Base-by-base conservation (phyloP, 2,113 vertebrate species). In the Phrynosoma platyrhinos region DNA sequence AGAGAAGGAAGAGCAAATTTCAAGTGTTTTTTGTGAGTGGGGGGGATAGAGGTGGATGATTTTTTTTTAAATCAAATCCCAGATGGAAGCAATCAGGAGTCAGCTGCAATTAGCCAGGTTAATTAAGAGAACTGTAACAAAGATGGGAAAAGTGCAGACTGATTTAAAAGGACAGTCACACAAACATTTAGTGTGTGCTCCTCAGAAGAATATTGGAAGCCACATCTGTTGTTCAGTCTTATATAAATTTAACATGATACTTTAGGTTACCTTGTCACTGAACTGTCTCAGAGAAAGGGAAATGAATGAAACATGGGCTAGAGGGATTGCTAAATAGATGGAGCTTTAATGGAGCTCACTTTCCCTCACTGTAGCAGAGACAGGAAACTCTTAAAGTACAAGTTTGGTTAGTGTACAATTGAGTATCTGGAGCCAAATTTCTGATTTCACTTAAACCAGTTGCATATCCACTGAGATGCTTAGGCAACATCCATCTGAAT, bases 21-120 rank as follows among this genome's bases (percentile, higher is more conserved):
- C 91, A 85, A 89, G 68, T 82, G n/a, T 36, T 42, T 27, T 91
- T 91, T 90, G 53, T 8, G 7, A 47, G 47, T 2, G 47, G 47
- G 47, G 47, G 18, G 18, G 58, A 62, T 62, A 3, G 13, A 14
- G 4, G 18, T 1, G 5, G 23, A 21, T 85, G 88, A 93, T 89
- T 88, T 91, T 87, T 53, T 36, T 36, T 36, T 36, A 2, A 93
- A 93, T 94, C 90, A 93, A 92, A 91, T 92, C 83, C 86, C 91
- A 94, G 94, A 89, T 90, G 92, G 78, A 83, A 94, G 74, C 89
- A 81, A 93, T 94, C 94, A 93, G 84, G 64, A 89, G 82, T 78
- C 80, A 32, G 89, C 93, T 92, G 93, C 95, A 96, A 94, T 94
- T 94, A 95, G 90, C 83, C 85, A 27, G 88, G 93, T 94, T 90